These are phyloP conservation scores for Falcunculus frontatus DNA, from an alignment of 2,113 vertebrate genomes.

Conservation along the genomic window DNA sequence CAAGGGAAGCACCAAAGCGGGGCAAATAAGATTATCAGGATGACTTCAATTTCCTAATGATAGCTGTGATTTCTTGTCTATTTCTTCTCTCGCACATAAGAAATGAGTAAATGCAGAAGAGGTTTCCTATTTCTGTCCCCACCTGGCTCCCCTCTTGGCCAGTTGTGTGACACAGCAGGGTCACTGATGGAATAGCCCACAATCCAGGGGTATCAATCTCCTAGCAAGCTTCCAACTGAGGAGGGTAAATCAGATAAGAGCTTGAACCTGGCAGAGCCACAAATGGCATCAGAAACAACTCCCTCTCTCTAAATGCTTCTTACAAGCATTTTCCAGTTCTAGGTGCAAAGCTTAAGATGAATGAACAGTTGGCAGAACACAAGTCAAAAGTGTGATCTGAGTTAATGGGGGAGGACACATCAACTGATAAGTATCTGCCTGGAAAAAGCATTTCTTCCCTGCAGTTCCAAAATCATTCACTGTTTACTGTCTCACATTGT, in stretches of 20 bases:
- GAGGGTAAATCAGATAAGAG: neutral
- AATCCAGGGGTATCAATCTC: neutral
- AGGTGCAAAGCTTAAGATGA: neutral
- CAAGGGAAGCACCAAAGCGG: neutral
- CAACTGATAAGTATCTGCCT: neutral
- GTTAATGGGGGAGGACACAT: neutral
- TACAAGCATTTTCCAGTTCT: neutral
- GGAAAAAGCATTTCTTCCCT: neutral
- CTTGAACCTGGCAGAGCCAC: neutral
- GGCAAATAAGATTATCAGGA: neutral
- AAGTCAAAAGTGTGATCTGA: neutral
- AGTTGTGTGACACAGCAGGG: neutral
- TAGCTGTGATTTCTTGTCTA: neutral
- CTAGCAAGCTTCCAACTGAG: neutral
- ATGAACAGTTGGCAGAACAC: neutral
- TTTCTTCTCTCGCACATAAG: neutral
- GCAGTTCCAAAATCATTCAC: neutral
- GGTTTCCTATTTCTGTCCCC: neutral
- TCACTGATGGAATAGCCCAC: neutral
- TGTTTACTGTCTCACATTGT: neutral
- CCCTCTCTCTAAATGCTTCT: neutral
- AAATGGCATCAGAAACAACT: neutral
- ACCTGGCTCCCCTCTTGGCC: neutral
- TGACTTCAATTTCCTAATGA: neutral
- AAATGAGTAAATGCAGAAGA: neutral